phyloP scores from a whole-genome alignment of 2,888 invertebrate genomes.

The Cybosia mesomella region DNA sequence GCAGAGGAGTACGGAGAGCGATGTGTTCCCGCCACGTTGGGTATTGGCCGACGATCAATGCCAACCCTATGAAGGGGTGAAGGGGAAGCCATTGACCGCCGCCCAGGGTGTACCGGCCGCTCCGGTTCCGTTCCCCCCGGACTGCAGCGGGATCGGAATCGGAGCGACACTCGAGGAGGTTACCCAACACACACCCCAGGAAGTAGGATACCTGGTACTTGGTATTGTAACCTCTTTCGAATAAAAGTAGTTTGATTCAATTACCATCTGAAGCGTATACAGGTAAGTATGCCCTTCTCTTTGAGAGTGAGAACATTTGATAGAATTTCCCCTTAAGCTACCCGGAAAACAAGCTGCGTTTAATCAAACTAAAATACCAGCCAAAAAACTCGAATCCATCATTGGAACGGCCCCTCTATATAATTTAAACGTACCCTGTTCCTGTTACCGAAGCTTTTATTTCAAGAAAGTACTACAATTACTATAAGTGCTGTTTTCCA shows the following conservation, averaged over 20 bases:
- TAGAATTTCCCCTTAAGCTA: background rate
- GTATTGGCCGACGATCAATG: no score
- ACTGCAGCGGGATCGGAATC: no score
- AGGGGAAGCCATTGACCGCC: no score
- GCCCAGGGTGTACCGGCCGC: no score
- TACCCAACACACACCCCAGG: no score
- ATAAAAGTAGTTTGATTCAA: background rate
- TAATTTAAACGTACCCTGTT: slow-evolving; percentile 20
- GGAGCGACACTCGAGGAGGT: no score
- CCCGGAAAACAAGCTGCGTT: slow-evolving; percentile 38
- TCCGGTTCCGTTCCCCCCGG: no score
- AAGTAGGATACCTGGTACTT: no score
- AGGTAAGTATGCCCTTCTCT: background rate
- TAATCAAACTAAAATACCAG: slow-evolving; percentile 69
- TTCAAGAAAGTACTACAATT: slow-evolving; percentile 65
- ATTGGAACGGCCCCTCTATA: slow-evolving; percentile 60
- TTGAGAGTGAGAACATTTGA: background rate
- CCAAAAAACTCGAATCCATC: slow-evolving; percentile 67
- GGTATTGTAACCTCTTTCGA: background rate
- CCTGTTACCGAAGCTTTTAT: slow-evolving; percentile 42
- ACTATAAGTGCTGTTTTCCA: slow-evolving; percentile 70
- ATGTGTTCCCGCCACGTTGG: no score
- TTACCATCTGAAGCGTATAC: no score
- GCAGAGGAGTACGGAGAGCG: no score
- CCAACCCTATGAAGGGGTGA: no score